Evolutionary conservation across 1,140 invertebrate species (phyloP), one percentile per base, ranked within the genome.

Genomic region (Bombus breviceps): DNA sequence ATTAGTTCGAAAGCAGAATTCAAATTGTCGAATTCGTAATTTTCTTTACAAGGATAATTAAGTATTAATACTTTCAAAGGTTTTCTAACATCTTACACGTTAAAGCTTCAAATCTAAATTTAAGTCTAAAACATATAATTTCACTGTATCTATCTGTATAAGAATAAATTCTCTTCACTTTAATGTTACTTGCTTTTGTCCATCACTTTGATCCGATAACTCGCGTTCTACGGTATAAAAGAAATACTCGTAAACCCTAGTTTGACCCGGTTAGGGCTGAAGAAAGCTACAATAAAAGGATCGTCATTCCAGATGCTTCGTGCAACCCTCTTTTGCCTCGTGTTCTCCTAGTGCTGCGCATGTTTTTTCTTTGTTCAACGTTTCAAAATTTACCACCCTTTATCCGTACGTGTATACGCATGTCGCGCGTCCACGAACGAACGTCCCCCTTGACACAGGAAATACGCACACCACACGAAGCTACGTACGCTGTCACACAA

Each of bases 351-450:
- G 90, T 94, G 86, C 80, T 80, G 85, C 82, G 92, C 93, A 94
- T 94, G 94, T 94, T 95, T 95, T 95, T 95, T 95, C 94, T 95
- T 95, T 94, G 93, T 95, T 94, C 92, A 92, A 92, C 90, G 86
- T 88, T 92, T 93, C 88, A 90, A 91, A 89, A 91, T 93, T 93
- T 90, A 89, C 85, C 87, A 64, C 85, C 85, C 88, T 91, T 87
- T 88, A 91, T 91, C 18, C 28, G 57, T 83, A 72, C 77, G 68
- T 69, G 32, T 68, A 18, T 57, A 83, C 68, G 43, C 34, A 34
- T 37, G 68, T 34, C 25, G 53, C 62, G 84, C 64, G 5, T 34
- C 5, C 25, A 37, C 41, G 25, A 68, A 74, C 68, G 74, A 66
- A 12, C 72, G 57, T 34, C 22, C 32, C 59, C 39, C 64, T 80